Conservation (phyloP, 1,140 invertebrate genomes). For the Drosophila paulistorum region DNA sequence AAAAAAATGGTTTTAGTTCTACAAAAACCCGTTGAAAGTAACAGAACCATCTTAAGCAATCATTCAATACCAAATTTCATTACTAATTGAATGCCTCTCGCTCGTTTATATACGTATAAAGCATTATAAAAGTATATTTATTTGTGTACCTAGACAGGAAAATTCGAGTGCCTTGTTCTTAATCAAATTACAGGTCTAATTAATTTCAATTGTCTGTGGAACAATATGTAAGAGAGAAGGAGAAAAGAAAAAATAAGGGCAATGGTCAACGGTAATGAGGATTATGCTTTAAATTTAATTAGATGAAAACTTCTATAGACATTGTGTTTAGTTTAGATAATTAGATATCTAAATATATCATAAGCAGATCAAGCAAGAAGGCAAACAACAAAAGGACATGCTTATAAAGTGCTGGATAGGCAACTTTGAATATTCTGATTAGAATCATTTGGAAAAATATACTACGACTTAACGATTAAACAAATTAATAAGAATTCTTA, state of each 20-base stretch:
- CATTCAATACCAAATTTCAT: neutral
- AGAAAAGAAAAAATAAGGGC: neutral
- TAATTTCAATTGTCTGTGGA: slow-evolving; percentile 68
- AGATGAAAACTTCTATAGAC: neutral
- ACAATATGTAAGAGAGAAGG: neutral
- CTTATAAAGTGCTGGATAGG: too few species aligned
- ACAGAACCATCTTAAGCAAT: too few species aligned
- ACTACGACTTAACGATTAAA: too few species aligned
- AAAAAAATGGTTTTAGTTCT: too few species aligned
- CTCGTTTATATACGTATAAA: neutral
- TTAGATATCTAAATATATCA: neutral
- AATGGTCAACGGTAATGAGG: neutral
- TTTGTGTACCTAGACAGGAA: slow-evolving; percentile 24
- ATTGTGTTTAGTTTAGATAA: neutral
- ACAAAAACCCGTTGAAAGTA: too few species aligned
- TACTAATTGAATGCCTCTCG: neutral
- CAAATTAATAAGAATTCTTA: too few species aligned
- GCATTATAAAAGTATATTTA: slow-evolving; percentile 1
- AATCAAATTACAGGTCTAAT: slow-evolving; percentile 76
- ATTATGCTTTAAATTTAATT: slow-evolving; percentile 2
- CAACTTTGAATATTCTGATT: too few species aligned
- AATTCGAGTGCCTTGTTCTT: slow-evolving; percentile 47
- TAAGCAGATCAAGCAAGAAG: slow-evolving; percentile 16
- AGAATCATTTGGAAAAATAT: too few species aligned
- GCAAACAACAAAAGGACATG: too few species aligned